Base-by-base conservation (phyloP, 2,888 invertebrate genomes). In the Loripinus fragilis region DNA sequence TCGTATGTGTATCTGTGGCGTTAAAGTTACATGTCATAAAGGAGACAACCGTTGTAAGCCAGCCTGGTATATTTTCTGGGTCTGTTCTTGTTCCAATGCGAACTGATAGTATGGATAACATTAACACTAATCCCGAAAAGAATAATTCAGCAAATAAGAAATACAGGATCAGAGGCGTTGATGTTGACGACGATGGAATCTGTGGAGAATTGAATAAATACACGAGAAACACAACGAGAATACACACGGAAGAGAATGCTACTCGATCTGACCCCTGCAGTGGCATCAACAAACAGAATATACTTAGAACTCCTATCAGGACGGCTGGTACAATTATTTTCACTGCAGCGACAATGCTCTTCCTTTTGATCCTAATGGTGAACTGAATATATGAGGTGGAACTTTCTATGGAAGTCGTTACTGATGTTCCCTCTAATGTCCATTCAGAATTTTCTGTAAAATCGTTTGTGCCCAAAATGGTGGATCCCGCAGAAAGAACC, bases 371-470 rank as follows among this genome's bases (percentile, higher is more conserved):
- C 33, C 8, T 60, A 8, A 60, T 10, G 2, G 30, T 60, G 33
- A 60, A 17, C 33, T 33, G 60, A 33, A 60, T 33, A 20, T 60
- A 60, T 17, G 60, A 60, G 5, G 23, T n/a, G 7, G 60, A 60
- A 20, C n/a, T 28, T 28, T 60, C 60, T 33, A 60, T 20, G 60
- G 7, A 60, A 17, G 60, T 20, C 5, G 17, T 60, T 17, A 33
- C 3, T 2, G 33, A 60, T 10, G 33, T 60, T 33, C 33, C 60
- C 15, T 30, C 33, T 20, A 60, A 20, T 33, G 30, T 12, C 60
- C 60, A 60, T 20, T 60, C 60, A 33, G 60, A 30, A 33, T 7
- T 30, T 60, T 33, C 60, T 17, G 60, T 60, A 28, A 60, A 60
- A 17, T 20, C 60, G 33, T 17, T 60, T 3, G 33, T 17, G 33